A percentile compares a stretch with the other conserved stretches of the same genome.
These are phyloP conservation scores for Hipparchia semele DNA, from an alignment of 2,888 invertebrate species.

Conservation along the genomic window DNA sequence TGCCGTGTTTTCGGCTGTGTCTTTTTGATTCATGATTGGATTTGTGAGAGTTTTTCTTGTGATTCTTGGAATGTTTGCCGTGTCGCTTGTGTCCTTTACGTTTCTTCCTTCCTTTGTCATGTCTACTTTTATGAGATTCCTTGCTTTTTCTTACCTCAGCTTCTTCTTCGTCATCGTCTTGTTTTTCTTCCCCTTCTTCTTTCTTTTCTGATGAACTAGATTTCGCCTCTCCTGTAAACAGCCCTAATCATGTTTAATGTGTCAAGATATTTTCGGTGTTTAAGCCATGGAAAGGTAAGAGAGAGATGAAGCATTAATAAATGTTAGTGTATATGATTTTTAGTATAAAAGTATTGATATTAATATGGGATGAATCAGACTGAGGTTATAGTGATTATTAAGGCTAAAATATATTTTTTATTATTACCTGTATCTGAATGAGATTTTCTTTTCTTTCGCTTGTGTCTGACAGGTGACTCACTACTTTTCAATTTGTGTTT, in stretches of 20 bases:
- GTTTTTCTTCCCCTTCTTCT: constrained; percentile 14
- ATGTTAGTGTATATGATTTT: no score
- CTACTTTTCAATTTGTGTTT: constrained; percentile 72
- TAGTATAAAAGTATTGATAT: no score
- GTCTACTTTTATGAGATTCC: constrained; percentile 72
- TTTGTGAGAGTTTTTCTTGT: constrained; percentile 65
- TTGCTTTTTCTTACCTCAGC: constrained; percentile 55
- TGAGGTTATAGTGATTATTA: neutral
- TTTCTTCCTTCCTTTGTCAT: constrained; percentile 73
- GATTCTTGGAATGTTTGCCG: constrained; percentile 77
- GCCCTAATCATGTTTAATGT: neutral
- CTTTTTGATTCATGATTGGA: constrained; percentile 58
- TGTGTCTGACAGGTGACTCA: constrained; percentile 65
- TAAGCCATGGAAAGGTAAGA: neutral
- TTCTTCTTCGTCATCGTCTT: constrained; percentile 35
- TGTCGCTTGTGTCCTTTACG: constrained; percentile 74
- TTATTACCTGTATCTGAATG: constrained; percentile 54
- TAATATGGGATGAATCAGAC: no score
- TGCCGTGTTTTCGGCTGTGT: constrained; percentile 66
- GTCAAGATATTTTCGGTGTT: neutral
- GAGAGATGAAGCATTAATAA: no score
- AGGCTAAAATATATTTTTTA: neutral
- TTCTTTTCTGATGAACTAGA: constrained; percentile 54
- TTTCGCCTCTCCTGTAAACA: constrained; percentile 61
- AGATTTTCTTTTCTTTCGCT: constrained; percentile 71